Conservation (phyloP, 2,888 invertebrate genomes). For the Cheilosia vernalis region DNA sequence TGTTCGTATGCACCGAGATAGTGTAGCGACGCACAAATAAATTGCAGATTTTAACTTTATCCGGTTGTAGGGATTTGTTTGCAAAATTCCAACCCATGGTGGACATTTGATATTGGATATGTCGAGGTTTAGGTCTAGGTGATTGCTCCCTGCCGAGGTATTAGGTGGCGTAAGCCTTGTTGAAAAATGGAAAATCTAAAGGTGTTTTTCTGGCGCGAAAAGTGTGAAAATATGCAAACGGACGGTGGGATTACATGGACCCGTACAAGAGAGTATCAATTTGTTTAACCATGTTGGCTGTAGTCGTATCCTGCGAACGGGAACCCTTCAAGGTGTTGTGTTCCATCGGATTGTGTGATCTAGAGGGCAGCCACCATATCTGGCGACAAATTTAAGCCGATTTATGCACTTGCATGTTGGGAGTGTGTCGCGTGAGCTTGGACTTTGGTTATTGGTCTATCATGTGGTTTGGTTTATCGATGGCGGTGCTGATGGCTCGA, state of each 20-base stretch:
- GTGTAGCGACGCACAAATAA: conserved; percentile 56
- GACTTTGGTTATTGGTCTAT: neutral
- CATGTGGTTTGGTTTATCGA: too few species aligned
- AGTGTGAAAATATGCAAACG: conserved; percentile 47
- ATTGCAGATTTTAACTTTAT: conserved; percentile 51
- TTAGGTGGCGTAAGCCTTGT: conserved; percentile 11
- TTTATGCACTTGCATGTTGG: neutral
- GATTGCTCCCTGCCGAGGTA: conserved; percentile 13
- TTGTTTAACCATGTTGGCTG: conserved; percentile 3
- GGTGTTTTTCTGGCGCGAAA: neutral
- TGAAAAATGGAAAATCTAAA: conserved; percentile 16
- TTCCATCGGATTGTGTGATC: conserved; percentile 28
- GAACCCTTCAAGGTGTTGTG: conserved; percentile 23
- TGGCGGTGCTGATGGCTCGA: neutral
- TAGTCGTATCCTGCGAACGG: neutral
- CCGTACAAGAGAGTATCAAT: conserved; percentile 7
- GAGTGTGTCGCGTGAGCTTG: neutral
- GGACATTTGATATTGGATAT: conserved; percentile 60
- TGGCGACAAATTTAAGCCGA: conserved; percentile 18
- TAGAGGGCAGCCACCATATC: conserved; percentile 1
- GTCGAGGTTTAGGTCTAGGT: conserved; percentile 15
- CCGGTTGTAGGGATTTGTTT: conserved; percentile 54
- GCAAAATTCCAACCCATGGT: conserved; percentile 25
- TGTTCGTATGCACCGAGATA: conserved; percentile 55
- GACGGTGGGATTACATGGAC: conserved; percentile 17